These are phyloP conservation scores for Pissodes strobi DNA, from an alignment of 1,140 invertebrate genomes.

Conservation along the genomic window DNA sequence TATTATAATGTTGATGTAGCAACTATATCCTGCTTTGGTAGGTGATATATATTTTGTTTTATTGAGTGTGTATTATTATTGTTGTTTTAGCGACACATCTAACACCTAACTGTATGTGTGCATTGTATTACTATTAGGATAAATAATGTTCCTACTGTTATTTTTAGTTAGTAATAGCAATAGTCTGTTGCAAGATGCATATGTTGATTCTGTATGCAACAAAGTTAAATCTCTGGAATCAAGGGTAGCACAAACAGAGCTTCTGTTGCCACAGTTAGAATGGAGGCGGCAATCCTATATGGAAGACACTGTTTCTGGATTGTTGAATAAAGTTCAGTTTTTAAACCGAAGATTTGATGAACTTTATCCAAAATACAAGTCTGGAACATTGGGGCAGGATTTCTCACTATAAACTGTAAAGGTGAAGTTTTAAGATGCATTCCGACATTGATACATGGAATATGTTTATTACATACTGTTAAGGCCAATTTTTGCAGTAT, in stretches of 20 bases:
- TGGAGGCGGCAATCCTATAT: constrained; percentile 50
- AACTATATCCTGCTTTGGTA: constrained; percentile 41
- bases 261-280: constrained; percentile 51
- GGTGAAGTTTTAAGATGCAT: too few relatives aligned
- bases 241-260: constrained; percentile 49
- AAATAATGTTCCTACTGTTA: neutral
- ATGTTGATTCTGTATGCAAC: constrained; percentile 52
- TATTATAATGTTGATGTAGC: constrained; percentile 45
- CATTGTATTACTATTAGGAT: constrained; percentile 1
- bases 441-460: too few relatives aligned
- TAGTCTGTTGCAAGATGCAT: constrained; percentile 52
- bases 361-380: constrained; percentile 49
- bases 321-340: constrained; percentile 49
- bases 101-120: too few relatives aligned
- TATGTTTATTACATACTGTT: too few relatives aligned
- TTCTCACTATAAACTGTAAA: constrained; percentile 1
- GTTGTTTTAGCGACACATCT: too few relatives aligned
- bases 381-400: constrained; percentile 1
- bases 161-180: constrained; percentile 40
- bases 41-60: constrained; percentile 3
- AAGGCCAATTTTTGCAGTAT: too few relatives aligned
- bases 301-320: constrained; percentile 50
- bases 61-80: neutral
- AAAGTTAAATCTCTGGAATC: constrained; percentile 51
- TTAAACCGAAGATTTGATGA: constrained; percentile 53